A percentile compares a stretch with the other conserved stretches of the same genome.
Evolutionary conservation across 2,888 invertebrate species (phyloP).

Genomic region (Drosophila merina): DNA sequence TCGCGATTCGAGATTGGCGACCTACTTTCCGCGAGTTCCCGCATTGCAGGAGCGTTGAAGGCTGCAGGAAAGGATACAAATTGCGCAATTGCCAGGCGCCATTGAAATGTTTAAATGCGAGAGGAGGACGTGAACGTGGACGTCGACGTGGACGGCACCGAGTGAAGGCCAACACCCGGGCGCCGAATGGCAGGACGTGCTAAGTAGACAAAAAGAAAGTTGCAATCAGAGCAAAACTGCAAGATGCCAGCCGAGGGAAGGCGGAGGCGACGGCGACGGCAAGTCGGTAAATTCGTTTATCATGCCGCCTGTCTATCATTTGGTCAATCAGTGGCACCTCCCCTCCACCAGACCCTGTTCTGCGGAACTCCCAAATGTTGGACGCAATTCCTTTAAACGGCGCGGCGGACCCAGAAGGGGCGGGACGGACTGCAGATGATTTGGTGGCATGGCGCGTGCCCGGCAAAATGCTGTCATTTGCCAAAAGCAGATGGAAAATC

Average conservation of each 20-base stretch:
- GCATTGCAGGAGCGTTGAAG: not conserved
- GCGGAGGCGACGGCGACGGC: not conserved
- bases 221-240: constrained; percentile 68
- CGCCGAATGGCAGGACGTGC: constrained; percentile 61
- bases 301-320: constrained; percentile 65
- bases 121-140: constrained; percentile 8
- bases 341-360: constrained; percentile 36
- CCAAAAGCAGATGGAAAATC: constrained; percentile 56
- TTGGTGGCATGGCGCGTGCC: constrained; percentile 75
- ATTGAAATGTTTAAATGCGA: constrained; percentile 52
- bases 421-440: constrained; percentile 60
- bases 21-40: constrained; percentile 32
- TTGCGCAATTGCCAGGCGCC: constrained; percentile 48
- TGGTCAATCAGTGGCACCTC: constrained; percentile 63
- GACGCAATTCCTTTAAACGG: constrained; percentile 56
- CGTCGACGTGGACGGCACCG: constrained; percentile 5
- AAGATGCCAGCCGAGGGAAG: constrained; percentile 40
- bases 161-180: constrained; percentile 4
- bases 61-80: constrained; percentile 40
- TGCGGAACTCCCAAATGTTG: constrained; percentile 60
- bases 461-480: constrained; percentile 64
- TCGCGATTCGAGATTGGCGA: constrained; percentile 5
- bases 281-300: constrained; percentile 19
- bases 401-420: constrained; percentile 9
- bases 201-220: constrained; percentile 67